A percentile compares a stretch with the other conserved stretches of the same genome.
Conservation (phyloP, 2,888 invertebrate genomes). For the Ophion ellenae region DNA sequence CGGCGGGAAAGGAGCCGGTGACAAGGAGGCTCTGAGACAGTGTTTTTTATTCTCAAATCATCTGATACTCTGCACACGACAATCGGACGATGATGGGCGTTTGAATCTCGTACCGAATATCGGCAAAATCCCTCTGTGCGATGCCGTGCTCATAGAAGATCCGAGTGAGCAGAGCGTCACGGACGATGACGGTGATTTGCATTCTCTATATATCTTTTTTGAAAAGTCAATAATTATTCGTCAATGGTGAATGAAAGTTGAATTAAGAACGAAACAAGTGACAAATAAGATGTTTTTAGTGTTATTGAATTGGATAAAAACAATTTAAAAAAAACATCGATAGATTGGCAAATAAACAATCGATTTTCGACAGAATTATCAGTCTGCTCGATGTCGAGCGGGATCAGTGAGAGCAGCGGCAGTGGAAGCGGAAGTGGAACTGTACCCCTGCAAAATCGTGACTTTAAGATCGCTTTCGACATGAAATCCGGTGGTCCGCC, state of each 20-base stretch:
- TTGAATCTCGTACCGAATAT: conserved; percentile 93
- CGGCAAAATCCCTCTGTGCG: conserved; percentile 92
- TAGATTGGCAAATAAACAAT: not conserved
- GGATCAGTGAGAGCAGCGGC: conserved; percentile 83
- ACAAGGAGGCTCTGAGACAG: conserved; percentile 90
- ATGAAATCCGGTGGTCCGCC: conserved; percentile 87
- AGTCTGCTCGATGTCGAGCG: conserved; percentile 86
- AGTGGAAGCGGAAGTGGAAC: conserved; percentile 77
- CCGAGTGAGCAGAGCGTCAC: conserved; percentile 88
- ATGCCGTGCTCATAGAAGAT: conserved; percentile 94
- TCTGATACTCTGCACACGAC: conserved; percentile 92
- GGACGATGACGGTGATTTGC: conserved; percentile 88
- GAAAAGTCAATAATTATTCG: too few species aligned
- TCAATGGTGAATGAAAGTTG: too few species aligned
- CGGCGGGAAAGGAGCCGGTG: conserved; percentile 84
- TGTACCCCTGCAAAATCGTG: conserved; percentile 86
- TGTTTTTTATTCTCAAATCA: conserved; percentile 97
- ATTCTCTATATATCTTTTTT: not conserved
- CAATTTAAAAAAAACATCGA: too few species aligned
- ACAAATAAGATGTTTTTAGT: too few species aligned
- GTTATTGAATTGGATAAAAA: too few species aligned
- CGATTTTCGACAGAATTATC: conserved; percentile 83
- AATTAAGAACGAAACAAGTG: too few species aligned
- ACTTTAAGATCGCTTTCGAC: conserved; percentile 90
- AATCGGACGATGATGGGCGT: conserved; percentile 90